Evolutionary conservation across 2,888 invertebrate genomes (phyloP), one percentile per base, ranked within the genome.

Genomic region (Diachrysia chrysitis): DNA sequence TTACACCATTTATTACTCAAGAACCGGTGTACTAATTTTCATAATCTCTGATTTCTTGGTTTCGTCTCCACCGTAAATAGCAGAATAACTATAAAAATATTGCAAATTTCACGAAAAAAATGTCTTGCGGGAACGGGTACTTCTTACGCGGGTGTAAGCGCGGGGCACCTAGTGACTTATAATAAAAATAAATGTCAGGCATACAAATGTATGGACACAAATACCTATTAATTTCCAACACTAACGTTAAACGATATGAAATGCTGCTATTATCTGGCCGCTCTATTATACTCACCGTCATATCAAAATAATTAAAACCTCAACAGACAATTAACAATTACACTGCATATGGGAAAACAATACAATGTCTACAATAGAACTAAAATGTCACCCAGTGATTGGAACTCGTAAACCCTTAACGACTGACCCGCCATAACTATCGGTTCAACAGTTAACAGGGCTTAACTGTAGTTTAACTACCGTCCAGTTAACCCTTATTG

Each of bases 401-500:
- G 78, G 78, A 78, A 35, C 70, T 82, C 84, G 75, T 84, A 83
- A 81, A 84, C 73, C 69, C 60, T 70, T 82, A 79, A 80, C 77
- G 79, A 82, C 68, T 69, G 75, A 66, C 78, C 75, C 70, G 42
- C 75, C 46, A 57, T 82, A 82, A 81, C 81, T 74, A 81, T 77
- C 71, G 71, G 69, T 64, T 59, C 32, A 62, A 75, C 64, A 77
- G 81, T 83, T 80, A 82, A 82, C 78, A 59, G 60, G 71, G 73
- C 78, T 83, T 85, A 82, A 83, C 79, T 76, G 71, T 71, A 73
- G 82, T 80, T 84, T 85, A 87, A 87, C 78, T 76, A 54, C 81
- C 74, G 63, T 12, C 70, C 81, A 81, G 82, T 83, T 83, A 71
- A 79, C 77, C 82, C 80, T 70, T 63, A 71, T 69, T 72, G 76